Evolutionary conservation across 2,888 invertebrate genomes (phyloP).

Genomic region (Drosophila mettleri): DNA sequence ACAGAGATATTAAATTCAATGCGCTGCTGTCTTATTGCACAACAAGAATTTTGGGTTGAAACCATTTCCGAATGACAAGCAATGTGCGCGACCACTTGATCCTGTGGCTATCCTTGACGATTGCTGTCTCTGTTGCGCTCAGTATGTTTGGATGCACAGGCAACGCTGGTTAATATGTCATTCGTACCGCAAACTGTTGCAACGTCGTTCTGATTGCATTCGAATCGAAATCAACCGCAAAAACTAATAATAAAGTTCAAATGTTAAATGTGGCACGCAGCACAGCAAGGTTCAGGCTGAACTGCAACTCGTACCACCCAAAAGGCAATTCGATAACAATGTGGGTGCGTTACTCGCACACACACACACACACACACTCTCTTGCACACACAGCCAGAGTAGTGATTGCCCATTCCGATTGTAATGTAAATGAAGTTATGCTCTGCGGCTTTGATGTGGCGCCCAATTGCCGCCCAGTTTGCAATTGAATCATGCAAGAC

Average conservation of each 20-base stretch:
- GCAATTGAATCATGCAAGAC: slow-evolving; percentile 63
- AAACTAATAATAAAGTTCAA: slow-evolving; percentile 77
- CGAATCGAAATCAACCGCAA: slow-evolving; percentile 78
- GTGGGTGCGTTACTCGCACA: slow-evolving; percentile 45
- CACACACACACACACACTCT: slow-evolving; percentile 2
- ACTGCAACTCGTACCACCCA: slow-evolving; percentile 11
- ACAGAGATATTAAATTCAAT: background rate
- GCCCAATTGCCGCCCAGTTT: slow-evolving; percentile 16
- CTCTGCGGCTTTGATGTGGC: slow-evolving; percentile 53
- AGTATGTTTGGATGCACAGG: background rate
- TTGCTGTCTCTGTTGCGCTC: background rate
- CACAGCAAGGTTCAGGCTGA: background rate
- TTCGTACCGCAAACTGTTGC: slow-evolving; percentile 66
- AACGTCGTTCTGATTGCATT: slow-evolving; percentile 71
- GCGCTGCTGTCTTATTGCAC: background rate
- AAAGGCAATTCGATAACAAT: slow-evolving; percentile 62
- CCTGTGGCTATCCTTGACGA: background rate
- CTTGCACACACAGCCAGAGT: background rate
- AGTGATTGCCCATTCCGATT: slow-evolving; percentile 38
- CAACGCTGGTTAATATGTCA: slow-evolving; percentile 49
- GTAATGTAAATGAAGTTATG: slow-evolving; percentile 66
- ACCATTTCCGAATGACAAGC: slow-evolving; percentile 18
- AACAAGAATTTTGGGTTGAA: slow-evolving; percentile 15
- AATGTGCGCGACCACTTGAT: slow-evolving; percentile 17
- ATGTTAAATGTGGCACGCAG: slow-evolving; percentile 48